A percentile compares a stretch with the other conserved stretches of the same genome.
phyloP scores from a whole-genome alignment of 2,888 invertebrate genomes.

The Oligia latruncula region DNA sequence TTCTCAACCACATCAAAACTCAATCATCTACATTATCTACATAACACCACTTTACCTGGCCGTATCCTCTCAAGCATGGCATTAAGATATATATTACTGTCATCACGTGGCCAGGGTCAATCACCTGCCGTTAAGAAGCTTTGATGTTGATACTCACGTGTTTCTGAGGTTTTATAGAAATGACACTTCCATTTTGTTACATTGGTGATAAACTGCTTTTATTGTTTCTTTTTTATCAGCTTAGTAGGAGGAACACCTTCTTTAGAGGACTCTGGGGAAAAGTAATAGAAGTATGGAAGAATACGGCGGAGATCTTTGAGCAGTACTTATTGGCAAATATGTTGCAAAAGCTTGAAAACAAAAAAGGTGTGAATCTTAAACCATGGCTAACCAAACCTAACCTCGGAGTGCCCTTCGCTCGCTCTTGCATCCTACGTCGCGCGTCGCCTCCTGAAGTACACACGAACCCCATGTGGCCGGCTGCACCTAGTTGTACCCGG shows the following conservation, averaged over 20 bases:
- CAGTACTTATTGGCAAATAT: not conserved
- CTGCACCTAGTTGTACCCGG: too few species aligned
- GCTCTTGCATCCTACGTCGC: too few species aligned
- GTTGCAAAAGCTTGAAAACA: not conserved
- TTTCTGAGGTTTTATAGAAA: conserved; percentile 10
- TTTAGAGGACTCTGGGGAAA: not conserved
- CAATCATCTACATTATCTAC: conserved; percentile 39
- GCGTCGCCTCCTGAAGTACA: too few species aligned
- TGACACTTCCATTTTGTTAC: conserved; percentile 19
- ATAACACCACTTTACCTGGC: conserved; percentile 38
- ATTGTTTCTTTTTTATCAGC: not conserved
- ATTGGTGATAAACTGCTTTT: not conserved
- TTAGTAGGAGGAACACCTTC: not conserved
- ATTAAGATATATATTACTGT: conserved; percentile 54
- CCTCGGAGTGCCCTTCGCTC: too few species aligned
- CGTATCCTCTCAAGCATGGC: conserved; percentile 33
- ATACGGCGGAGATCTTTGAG: too few species aligned
- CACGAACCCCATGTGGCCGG: too few species aligned
- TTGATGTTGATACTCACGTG: conserved; percentile 36
- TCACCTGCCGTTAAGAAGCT: conserved; percentile 59
- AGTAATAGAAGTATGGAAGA: not conserved
- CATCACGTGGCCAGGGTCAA: conserved; percentile 56
- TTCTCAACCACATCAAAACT: conserved; percentile 15
- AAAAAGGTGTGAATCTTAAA: not conserved
- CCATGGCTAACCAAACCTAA: too few species aligned